Base-by-base conservation (phyloP, 2,797 vertebrate genomes). In the Catharus ustulatus region DNA sequence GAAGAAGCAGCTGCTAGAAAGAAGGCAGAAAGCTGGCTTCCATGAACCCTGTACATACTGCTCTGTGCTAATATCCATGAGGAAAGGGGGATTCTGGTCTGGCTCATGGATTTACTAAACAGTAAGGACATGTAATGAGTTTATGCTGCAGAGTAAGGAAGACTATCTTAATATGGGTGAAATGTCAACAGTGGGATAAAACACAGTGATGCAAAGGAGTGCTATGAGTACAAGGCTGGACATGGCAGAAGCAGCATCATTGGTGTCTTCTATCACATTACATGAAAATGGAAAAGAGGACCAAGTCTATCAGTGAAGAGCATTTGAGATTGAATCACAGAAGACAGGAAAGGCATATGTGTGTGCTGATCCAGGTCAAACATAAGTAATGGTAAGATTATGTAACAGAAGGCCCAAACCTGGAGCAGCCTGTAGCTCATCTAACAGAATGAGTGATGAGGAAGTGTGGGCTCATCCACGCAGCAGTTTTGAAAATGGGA, bases 1-100 rank as follows among this genome's bases (percentile, higher is more conserved):
- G 93, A 96, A 94, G 91, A 87, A 94, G 87, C 95, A 96, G 93
- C 95, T 96, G 94, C 85, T 88, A 62, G 90, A 55, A 89, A 52
- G 66, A n/a, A 94, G 69, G 77, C 83, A 94, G 90, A 86, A 88
- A 81, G 11, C 43, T 96, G 82, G 18, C 29, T 88, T 63, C 62
- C 48, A 30, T 42, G 77, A 96, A 73, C 67, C 55, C 62, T 88
- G 62, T 58, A 73, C 87, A 58, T 51, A 59, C 40, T 84, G 45
- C 76, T 88, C 66, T 68, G 46, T 32, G 36, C 42, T 86, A 82
- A 67, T 76, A 81, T 36, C 77, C 48, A 29, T 46, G 51, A 91
- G 67, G 59, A 95, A 73, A 84, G 29, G 58, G 59, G 22, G 38
- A 85, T 89, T 91, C 61, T 81, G 55, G 59, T 84, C 63, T 84